Conservation (phyloP, 2,888 invertebrate species). For the Nebria brevicollis region DNA sequence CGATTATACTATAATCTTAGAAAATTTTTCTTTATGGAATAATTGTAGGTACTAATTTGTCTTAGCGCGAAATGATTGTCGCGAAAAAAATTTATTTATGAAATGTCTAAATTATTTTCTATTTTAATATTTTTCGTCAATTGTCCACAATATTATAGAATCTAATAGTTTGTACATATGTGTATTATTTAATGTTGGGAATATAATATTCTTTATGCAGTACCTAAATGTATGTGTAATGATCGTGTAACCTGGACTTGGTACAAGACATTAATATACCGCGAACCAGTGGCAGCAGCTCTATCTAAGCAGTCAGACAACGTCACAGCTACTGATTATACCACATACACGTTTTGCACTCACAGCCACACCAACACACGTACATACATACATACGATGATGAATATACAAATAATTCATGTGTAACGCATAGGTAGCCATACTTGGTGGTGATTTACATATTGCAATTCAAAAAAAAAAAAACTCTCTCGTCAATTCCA, state of each 20-base stretch:
- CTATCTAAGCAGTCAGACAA: conserved; percentile 12
- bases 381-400: not conserved
- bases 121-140: too few species aligned
- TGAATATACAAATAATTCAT: not conserved
- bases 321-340: conserved; percentile 18
- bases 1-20: not conserved
- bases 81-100: too few species aligned
- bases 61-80: too few species aligned
- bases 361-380: not conserved
- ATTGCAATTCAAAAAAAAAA: too few species aligned
- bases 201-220: not conserved
- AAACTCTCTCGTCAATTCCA: too few species aligned
- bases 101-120: too few species aligned
- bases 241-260: conserved; percentile 25
- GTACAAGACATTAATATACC: conserved; percentile 38
- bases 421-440: not conserved
- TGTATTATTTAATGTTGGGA: not conserved
- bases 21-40: too few species aligned
- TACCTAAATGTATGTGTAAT: not conserved
- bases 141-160: too few species aligned
- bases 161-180: too few species aligned
- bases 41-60: too few species aligned
- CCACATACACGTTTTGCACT: conserved; percentile 9
- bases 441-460: not conserved
- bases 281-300: conserved; percentile 7